These are phyloP conservation scores for Canis aureus DNA, from an alignment of 2,113 vertebrate species.

Conservation along the genomic window DNA sequence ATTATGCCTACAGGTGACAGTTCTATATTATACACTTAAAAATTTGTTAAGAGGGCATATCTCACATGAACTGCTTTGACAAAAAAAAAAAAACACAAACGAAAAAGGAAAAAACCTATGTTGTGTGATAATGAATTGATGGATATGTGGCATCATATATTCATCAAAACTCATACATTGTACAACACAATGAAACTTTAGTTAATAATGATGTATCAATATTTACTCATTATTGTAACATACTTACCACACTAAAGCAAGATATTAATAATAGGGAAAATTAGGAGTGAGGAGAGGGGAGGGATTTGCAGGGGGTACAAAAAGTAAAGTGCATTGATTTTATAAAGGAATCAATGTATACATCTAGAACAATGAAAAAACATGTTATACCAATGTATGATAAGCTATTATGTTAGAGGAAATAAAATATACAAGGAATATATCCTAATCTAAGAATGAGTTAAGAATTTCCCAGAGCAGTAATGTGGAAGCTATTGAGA, in stretches of 20 bases:
- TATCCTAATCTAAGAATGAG: background rate
- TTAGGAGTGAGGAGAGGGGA: background rate
- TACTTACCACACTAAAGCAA: background rate
- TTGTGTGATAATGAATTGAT: background rate
- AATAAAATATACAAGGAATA: background rate
- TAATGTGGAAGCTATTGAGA: background rate
- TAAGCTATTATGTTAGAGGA: background rate
- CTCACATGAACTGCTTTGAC: background rate
- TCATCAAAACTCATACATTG: background rate
- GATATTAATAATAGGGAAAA: background rate
- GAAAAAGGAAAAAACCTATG: background rate
- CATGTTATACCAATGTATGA: background rate
- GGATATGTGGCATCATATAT: background rate
- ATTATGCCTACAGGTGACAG: background rate
- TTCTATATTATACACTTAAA: background rate
- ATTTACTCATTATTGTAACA: background rate
- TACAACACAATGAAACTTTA: background rate
- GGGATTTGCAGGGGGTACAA: background rate
- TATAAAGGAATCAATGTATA: background rate
- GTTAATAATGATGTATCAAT: background rate
- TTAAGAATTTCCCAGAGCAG: background rate
- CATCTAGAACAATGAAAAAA: background rate
- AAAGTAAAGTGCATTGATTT: constrained; percentile 1
- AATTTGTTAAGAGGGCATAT: background rate
- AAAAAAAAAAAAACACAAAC: background rate